Evolutionary conservation across 2,888 invertebrate genomes (phyloP).

Genomic region (Amiota minor): DNA sequence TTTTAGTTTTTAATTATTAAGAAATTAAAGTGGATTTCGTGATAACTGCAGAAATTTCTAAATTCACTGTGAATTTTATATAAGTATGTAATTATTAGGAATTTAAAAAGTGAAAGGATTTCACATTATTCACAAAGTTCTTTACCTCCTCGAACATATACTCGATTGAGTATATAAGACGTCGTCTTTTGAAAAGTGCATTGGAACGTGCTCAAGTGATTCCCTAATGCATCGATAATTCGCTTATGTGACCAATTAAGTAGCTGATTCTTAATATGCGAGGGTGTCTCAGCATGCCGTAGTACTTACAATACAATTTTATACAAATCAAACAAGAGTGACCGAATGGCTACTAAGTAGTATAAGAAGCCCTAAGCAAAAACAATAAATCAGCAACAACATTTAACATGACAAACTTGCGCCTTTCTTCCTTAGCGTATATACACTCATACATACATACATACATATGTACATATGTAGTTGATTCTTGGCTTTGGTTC

Average conservation of each 20-base stretch:
- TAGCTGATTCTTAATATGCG: conserved; percentile 44
- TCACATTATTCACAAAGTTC: neutral
- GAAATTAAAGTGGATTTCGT: neutral
- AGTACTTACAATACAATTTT: neutral
- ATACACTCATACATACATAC: no score
- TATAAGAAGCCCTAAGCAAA: conserved; percentile 18
- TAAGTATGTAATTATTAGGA: no score
- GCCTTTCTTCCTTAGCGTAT: conserved; percentile 16
- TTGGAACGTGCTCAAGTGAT: conserved; percentile 60
- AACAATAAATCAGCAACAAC: conserved; percentile 37
- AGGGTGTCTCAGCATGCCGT: conserved; percentile 8
- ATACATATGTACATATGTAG: no score
- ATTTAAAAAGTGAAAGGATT: no score
- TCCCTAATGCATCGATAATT: conserved; percentile 64
- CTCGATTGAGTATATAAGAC: neutral
- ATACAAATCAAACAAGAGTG: neutral
- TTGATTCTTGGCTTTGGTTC: conserved; percentile 13
- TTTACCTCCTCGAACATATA: conserved; percentile 2
- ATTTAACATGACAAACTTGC: conserved; percentile 41
- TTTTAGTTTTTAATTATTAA: neutral
- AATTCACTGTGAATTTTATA: no score
- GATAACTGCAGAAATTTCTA: no score
- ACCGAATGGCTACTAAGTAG: conserved; percentile 26
- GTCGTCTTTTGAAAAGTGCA: neutral
- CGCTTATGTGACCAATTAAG: conserved; percentile 60